These are phyloP conservation scores for Cyanoliseus patagonus DNA, from an alignment of 2,113 vertebrate genomes.

Conservation along the genomic window DNA sequence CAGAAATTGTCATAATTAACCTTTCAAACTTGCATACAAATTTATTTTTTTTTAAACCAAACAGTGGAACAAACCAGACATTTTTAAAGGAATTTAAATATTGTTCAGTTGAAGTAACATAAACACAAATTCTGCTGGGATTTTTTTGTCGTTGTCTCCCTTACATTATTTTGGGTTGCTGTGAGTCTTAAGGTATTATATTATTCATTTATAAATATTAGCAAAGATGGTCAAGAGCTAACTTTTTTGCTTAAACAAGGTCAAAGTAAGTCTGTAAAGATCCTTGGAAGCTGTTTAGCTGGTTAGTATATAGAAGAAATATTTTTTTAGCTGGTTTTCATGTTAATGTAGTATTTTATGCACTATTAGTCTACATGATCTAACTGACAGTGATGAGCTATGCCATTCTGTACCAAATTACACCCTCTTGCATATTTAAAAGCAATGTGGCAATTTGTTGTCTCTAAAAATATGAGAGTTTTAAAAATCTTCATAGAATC, in stretches of 20 bases:
- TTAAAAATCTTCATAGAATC: neutral
- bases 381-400: neutral
- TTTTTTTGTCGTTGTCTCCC: neutral
- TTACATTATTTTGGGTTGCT: neutral
- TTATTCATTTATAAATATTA: neutral
- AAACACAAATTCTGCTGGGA: neutral
- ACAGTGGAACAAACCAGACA: neutral
- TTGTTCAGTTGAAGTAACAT: neutral
- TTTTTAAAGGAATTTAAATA: neutral
- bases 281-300: neutral
- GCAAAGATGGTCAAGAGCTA: neutral
- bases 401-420: neutral
- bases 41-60: neutral
- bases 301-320: neutral
- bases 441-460: neutral
- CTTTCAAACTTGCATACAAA: neutral
- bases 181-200: neutral
- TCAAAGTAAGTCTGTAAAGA: neutral
- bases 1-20: neutral
- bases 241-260: neutral
- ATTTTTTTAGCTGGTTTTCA: fast-evolving
- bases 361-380: no score
- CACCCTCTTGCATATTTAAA: neutral
- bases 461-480: neutral
- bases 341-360: neutral